These are phyloP conservation scores for Xestia c-nigrum DNA, from an alignment of 2,888 invertebrate species.

Conservation along the genomic window DNA sequence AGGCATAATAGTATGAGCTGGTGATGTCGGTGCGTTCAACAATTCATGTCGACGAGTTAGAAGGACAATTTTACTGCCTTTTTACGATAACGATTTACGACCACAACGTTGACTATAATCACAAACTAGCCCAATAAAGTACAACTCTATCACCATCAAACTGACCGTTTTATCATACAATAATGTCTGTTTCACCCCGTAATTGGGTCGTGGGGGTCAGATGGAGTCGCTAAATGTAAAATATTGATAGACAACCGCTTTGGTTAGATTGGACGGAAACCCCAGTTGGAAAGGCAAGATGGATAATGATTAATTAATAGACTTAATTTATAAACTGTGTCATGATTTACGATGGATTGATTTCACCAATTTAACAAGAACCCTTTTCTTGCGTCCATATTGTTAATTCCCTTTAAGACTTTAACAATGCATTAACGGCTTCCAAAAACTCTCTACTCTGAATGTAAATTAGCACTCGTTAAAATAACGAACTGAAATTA, in stretches of 20 bases:
- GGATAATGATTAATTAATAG: not conserved
- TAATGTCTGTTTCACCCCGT: slow-evolving; percentile 7
- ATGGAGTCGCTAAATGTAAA: slow-evolving; percentile 15
- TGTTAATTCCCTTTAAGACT: slow-evolving; percentile 2
- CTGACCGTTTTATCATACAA: slow-evolving; percentile 6
- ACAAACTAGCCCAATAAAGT: slow-evolving; percentile 29
- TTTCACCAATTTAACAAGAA: no score
- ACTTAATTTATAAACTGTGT: not conserved
- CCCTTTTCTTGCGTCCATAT: not conserved
- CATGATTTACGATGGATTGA: not conserved
- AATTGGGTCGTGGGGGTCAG: slow-evolving; percentile 38
- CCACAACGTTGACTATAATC: slow-evolving; percentile 5
- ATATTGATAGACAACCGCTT: slow-evolving; percentile 41
- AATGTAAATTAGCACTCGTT: slow-evolving; percentile 44
- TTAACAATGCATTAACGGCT: slow-evolving; percentile 3
- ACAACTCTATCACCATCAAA: slow-evolving; percentile 23
- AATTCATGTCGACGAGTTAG: slow-evolving; percentile 35
- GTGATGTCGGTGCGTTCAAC: not conserved
- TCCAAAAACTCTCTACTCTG: slow-evolving; percentile 2
- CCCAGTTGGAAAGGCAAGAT: not conserved
- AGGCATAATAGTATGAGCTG: not conserved
- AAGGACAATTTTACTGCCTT: slow-evolving; percentile 11
- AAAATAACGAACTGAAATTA: slow-evolving; percentile 46
- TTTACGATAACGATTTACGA: slow-evolving; percentile 32
- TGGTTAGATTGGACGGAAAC: not conserved